phyloP scores from a whole-genome alignment of 2,113 vertebrate genomes.

The Platycercus adscitus region DNA sequence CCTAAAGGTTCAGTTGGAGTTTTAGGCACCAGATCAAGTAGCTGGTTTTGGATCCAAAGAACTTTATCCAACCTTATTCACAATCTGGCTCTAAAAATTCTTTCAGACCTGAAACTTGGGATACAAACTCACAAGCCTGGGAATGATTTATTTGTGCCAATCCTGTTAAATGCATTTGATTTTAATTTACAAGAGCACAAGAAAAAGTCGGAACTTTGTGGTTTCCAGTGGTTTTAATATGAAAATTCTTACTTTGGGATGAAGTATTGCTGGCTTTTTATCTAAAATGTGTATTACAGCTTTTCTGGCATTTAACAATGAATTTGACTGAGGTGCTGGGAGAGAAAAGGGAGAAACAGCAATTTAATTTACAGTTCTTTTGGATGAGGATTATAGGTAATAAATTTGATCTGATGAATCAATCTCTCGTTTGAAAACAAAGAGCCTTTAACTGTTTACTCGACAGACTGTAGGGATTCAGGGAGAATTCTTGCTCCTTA shows the following conservation, averaged over 20 bases:
- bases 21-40: slow-evolving; percentile 11
- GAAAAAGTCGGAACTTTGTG: slow-evolving; percentile 40
- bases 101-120: background rate
- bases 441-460: slow-evolving; percentile 71
- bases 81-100: background rate
- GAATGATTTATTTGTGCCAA: slow-evolving; percentile 30
- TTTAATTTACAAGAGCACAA: slow-evolving; percentile 19
- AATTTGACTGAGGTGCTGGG: slow-evolving; percentile 6
- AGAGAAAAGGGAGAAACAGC: background rate
- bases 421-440: slow-evolving; percentile 62
- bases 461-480: slow-evolving; percentile 43
- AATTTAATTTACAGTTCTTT: slow-evolving; percentile 39
- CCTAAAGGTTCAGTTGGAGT: slow-evolving; percentile 11
- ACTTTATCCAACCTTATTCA: slow-evolving; percentile 4
- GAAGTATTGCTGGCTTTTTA: slow-evolving; percentile 32
- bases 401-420: slow-evolving; percentile 64
- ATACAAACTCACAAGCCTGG: background rate
- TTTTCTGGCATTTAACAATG: slow-evolving; percentile 32
- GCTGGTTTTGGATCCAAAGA: slow-evolving; percentile 6
- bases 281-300: background rate
- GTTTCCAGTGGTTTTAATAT: slow-evolving; percentile 47
- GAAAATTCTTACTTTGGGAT: slow-evolving; percentile 30
- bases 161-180: slow-evolving; percentile 23
- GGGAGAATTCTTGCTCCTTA: slow-evolving; percentile 33
- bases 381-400: slow-evolving; percentile 42